phyloP scores from a whole-genome alignment of 2,888 invertebrate genomes.

The Temnothorax unifasciatus region DNA sequence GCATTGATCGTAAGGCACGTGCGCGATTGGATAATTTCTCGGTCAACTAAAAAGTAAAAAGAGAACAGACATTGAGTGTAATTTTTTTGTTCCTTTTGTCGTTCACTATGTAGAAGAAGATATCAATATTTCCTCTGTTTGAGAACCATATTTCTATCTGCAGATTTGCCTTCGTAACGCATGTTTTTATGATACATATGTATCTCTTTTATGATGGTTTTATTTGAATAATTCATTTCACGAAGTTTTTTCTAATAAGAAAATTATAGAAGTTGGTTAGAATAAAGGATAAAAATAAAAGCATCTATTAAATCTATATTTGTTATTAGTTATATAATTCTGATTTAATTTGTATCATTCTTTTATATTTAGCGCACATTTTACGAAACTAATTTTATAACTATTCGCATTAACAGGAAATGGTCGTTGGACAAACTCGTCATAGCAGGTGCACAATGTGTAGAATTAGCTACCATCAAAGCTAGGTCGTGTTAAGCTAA shows the following conservation, averaged over 20 bases:
- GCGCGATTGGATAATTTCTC: constrained; percentile 53
- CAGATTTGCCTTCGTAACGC: neutral
- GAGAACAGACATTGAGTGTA: neutral
- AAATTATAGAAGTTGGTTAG: neutral
- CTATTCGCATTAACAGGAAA: constrained; percentile 3
- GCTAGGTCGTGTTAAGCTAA: constrained; percentile 70
- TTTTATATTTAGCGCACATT: constrained; percentile 4
- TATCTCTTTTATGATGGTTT: neutral
- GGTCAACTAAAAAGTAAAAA: constrained; percentile 26
- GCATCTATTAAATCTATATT: neutral
- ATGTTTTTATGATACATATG: neutral
- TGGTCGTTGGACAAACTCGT: constrained; percentile 1
- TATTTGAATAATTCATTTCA: constrained; percentile 13
- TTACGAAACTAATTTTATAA: neutral
- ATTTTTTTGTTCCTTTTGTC: neutral
- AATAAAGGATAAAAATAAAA: neutral
- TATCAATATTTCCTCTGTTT: constrained; percentile 8
- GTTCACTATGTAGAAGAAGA: neutral
- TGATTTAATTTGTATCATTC: neutral
- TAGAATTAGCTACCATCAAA: constrained; percentile 69
- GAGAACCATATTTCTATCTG: neutral
- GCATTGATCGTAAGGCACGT: constrained; percentile 53
- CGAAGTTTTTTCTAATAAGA: neutral
- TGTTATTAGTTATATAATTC: neutral
- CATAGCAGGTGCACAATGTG: constrained; percentile 55